Evolutionary conservation across 92 coral and sea anemone species (phyloP).

Genomic region (Epizoanthus scotinus): DNA sequence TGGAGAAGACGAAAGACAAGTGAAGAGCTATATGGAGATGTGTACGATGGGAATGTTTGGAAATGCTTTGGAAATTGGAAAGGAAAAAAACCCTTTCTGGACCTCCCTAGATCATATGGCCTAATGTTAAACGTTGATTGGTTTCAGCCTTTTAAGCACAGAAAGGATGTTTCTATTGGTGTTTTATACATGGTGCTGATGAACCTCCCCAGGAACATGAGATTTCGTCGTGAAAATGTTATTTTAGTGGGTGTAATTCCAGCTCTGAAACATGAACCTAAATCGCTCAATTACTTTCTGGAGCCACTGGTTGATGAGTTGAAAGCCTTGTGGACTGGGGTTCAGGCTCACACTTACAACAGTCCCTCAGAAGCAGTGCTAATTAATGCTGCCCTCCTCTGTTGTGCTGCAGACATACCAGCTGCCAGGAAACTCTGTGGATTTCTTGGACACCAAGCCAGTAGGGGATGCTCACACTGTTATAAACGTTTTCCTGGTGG

Average conservation of each 20-base stretch:
- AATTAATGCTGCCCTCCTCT: slow-evolving; percentile 49
- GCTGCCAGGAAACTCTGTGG: slow-evolving; percentile 68
- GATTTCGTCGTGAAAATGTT: too few species aligned
- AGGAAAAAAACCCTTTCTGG: slow-evolving; percentile 35
- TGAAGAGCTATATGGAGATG: slow-evolving; percentile 46
- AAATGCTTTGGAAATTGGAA: slow-evolving; percentile 45
- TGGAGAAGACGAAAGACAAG: slow-evolving; percentile 1
- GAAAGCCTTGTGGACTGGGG: slow-evolving; percentile 53
- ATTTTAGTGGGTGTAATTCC: too few species aligned
- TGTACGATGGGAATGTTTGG: slow-evolving; percentile 60
- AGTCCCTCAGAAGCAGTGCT: slow-evolving; percentile 41
- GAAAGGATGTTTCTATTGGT: too few species aligned
- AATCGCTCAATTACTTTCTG: slow-evolving; percentile 24
- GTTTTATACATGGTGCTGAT: too few species aligned
- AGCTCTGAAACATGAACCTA: too few species aligned
- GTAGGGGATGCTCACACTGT: slow-evolving; percentile 53
- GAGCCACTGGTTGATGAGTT: slow-evolving; percentile 46
- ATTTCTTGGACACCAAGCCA: slow-evolving; percentile 59
- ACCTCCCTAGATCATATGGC: slow-evolving; percentile 41
- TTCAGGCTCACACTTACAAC: slow-evolving; percentile 33
- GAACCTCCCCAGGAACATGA: too few species aligned
- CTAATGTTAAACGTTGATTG: slow-evolving; percentile 51
- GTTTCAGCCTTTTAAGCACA: slow-evolving; percentile 3
- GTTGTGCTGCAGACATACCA: slow-evolving; percentile 59
- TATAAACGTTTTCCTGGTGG: slow-evolving; percentile 50